A percentile compares a stretch with the other conserved stretches of the same genome.
These are phyloP conservation scores for Halcyon senegalensis DNA, from an alignment of 2,113 vertebrate genomes.

Conservation along the genomic window DNA sequence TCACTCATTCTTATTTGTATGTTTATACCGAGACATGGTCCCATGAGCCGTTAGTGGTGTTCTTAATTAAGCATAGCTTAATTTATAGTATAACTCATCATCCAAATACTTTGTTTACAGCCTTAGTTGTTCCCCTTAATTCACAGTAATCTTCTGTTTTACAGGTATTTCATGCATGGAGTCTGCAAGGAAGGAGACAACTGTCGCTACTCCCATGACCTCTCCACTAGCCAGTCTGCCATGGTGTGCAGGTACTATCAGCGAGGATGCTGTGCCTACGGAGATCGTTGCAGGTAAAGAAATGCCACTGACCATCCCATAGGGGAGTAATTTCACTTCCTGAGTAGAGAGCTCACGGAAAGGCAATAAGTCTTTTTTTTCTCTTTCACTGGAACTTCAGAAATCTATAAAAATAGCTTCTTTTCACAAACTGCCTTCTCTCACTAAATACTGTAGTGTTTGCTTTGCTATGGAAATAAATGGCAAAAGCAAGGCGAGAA, in stretches of 20 bases:
- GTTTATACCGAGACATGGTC: neutral
- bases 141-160: neutral
- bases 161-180: constrained; percentile 97
- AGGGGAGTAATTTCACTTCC: neutral
- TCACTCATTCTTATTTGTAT: neutral
- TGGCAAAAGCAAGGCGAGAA: neutral
- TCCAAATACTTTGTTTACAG: neutral
- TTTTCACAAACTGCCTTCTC: neutral
- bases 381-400: neutral
- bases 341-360: neutral
- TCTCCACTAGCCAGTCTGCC: constrained; percentile 86
- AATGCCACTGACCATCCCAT: neutral
- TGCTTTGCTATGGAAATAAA: neutral
- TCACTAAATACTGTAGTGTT: neutral
- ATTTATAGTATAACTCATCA: neutral
- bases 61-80: neutral
- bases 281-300: constrained; percentile 94
- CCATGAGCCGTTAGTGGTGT: neutral
- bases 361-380: neutral
- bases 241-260: constrained; percentile 97
- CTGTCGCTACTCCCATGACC: constrained; percentile 96
- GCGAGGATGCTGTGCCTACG: constrained; percentile 93
- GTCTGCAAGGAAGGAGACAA: constrained; percentile 98
- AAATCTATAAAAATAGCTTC: neutral
- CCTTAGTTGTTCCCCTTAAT: neutral